Conservation (phyloP, 2,797 vertebrate genomes). For the Botia almorhae region DNA sequence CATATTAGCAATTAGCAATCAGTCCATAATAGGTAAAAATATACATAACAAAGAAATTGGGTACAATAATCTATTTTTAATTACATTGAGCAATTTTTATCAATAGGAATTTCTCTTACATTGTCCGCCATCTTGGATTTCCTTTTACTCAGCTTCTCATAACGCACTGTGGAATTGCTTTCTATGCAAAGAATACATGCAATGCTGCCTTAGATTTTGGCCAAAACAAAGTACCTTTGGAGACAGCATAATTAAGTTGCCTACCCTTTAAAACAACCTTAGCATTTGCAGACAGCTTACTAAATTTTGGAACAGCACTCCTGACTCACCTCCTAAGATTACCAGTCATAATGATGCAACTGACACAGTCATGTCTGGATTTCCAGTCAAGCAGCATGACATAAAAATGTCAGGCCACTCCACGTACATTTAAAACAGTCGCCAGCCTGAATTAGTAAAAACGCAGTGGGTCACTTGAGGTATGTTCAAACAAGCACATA, state of each 20-base stretch:
- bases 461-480: conserved; percentile 12
- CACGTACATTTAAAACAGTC: conserved; percentile 1
- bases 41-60: too few species aligned
- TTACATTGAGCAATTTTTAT: too few species aligned
- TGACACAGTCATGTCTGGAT: conserved; percentile 4
- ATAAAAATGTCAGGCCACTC: background rate
- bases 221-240: background rate
- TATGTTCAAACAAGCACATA: conserved; percentile 14
- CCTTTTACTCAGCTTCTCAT: background rate
- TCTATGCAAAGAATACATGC: background rate
- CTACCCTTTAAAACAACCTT: too few species aligned
- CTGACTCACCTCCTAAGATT: background rate
- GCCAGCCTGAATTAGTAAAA: background rate
- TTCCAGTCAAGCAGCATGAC: background rate
- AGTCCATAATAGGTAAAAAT: too few species aligned
- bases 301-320: background rate
- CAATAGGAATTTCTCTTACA: too few species aligned
- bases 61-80: too few species aligned
- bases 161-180: background rate
- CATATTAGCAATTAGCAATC: too few species aligned
- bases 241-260: too few species aligned
- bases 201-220: background rate
- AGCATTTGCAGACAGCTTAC: too few species aligned
- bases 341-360: conserved; percentile 2
- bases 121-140: background rate